phyloP scores from a whole-genome alignment of 2,888 invertebrate species.

The Plagodis dolabraria region DNA sequence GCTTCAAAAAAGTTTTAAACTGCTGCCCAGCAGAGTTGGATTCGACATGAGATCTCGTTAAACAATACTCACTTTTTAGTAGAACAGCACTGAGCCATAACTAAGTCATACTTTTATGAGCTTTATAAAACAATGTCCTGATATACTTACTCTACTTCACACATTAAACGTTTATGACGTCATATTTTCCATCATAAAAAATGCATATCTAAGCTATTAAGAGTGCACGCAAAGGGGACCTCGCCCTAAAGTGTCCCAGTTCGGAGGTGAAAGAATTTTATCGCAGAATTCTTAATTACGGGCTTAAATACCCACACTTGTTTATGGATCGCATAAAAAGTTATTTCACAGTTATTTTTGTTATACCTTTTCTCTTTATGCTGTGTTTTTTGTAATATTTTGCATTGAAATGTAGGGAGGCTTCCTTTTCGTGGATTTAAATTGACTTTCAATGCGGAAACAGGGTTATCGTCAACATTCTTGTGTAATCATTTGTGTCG shows the following conservation, averaged over 20 bases:
- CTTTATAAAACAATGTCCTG: conserved; percentile 8
- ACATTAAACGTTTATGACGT: conserved; percentile 47
- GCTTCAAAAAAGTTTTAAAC: too few species aligned
- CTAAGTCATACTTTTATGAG: not conserved
- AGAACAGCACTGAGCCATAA: not conserved
- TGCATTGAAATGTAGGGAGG: not conserved
- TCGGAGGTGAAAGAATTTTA: conserved; percentile 31
- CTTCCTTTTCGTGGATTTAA: too few species aligned
- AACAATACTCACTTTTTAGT: too few species aligned
- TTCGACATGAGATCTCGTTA: too few species aligned
- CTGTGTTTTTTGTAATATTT: not conserved
- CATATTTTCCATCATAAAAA: conserved; percentile 51
- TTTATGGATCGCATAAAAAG: conserved; percentile 7
- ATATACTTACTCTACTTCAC: conserved; percentile 28
- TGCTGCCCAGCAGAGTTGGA: too few species aligned
- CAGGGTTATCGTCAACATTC: too few species aligned
- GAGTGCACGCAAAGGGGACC: conserved; percentile 47
- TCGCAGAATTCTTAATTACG: conserved; percentile 32
- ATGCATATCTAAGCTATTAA: conserved; percentile 51
- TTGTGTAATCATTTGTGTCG: too few species aligned
- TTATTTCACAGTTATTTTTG: not conserved
- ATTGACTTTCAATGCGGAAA: too few species aligned
- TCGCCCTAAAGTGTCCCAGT: conserved; percentile 28
- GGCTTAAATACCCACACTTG: conserved; percentile 23
- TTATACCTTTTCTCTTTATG: not conserved